Evolutionary conservation across 2,888 invertebrate genomes (phyloP).

Genomic region (Uloborus plumipes): DNA sequence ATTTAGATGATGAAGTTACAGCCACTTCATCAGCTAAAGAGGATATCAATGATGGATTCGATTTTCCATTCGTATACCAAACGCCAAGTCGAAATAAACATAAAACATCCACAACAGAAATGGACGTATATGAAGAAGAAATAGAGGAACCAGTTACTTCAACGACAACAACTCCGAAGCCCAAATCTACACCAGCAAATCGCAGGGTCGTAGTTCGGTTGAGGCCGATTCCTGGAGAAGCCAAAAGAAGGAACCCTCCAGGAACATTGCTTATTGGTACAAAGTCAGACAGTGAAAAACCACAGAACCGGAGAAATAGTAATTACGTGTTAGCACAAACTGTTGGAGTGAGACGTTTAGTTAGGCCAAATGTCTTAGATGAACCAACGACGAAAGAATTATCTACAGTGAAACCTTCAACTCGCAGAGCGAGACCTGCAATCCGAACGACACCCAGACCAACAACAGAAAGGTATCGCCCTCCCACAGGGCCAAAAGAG

Average conservation of each 20-base stretch:
- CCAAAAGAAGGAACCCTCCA: conserved; percentile 28
- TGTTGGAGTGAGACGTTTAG: conserved; percentile 38
- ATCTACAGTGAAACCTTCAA: background rate
- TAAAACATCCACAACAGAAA: background rate
- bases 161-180: background rate
- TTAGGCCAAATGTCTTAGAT: conserved; percentile 34
- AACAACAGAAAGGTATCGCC: conserved; percentile 6
- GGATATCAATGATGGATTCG: conserved; percentile 17
- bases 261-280: conserved; percentile 20
- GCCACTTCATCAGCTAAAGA: background rate
- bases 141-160: conserved; percentile 4
- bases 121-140: conserved; percentile 19
- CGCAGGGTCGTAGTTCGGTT: conserved; percentile 48
- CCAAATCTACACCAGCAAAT: conserved; percentile 30
- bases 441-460: conserved; percentile 17
- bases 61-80: conserved; percentile 61
- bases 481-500: conserved; percentile 46
- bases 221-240: conserved; percentile 44
- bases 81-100: conserved; percentile 53
- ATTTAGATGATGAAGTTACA: background rate
- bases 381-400: conserved; percentile 35
- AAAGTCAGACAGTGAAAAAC: background rate
- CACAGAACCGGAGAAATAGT: conserved; percentile 20
- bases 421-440: conserved; percentile 11
- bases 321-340: conserved; percentile 53